Evolutionary conservation across 1,140 invertebrate genomes (phyloP).

Genomic region (Lepidurus arcticus): DNA sequence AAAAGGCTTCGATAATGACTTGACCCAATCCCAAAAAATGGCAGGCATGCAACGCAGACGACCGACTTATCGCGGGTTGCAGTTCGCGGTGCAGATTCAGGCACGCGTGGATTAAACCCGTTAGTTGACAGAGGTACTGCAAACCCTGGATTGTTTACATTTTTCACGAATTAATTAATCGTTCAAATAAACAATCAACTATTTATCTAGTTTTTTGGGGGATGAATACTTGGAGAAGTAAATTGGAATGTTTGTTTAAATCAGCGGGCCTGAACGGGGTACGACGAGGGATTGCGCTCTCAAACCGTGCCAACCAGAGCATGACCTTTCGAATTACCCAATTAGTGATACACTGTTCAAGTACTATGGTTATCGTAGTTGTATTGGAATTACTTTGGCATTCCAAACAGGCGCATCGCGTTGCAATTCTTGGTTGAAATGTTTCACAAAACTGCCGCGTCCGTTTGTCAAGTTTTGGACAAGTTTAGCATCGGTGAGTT

Average conservation of each 20-base stretch:
- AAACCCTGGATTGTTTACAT: background rate
- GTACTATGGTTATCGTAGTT: background rate
- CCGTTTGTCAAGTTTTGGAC: background rate
- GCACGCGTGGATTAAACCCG: background rate
- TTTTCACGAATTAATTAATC: no score
- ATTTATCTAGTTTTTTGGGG: background rate
- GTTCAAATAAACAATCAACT: background rate
- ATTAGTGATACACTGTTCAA: background rate
- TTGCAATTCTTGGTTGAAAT: background rate
- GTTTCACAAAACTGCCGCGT: background rate
- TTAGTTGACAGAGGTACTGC: background rate
- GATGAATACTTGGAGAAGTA: background rate
- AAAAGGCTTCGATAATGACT: background rate
- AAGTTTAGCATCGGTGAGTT: background rate
- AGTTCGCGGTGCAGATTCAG: background rate
- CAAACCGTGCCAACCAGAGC: background rate
- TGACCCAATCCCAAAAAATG: background rate
- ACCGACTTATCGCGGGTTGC: background rate
- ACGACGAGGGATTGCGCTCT: background rate
- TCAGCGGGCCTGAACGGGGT: background rate
- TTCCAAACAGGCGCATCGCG: constrained; percentile 10
- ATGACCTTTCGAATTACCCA: background rate
- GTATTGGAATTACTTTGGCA: background rate
- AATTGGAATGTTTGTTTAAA: background rate
- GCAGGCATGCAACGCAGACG: background rate